These are phyloP conservation scores for Aramus guarauna DNA, from an alignment of 2,113 vertebrate species.

Conservation along the genomic window DNA sequence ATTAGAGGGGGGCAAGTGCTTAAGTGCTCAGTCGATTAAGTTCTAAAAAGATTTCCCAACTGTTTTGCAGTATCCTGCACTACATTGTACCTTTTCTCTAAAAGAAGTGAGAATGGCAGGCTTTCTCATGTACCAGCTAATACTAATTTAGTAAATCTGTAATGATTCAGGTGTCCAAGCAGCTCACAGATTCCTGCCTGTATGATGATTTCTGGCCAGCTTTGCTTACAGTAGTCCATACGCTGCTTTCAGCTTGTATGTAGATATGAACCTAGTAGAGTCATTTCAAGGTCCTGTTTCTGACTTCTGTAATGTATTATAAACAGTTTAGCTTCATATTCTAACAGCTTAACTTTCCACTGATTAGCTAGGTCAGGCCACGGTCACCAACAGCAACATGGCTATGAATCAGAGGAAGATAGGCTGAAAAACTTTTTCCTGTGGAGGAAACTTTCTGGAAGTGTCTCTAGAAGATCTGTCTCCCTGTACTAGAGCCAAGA, in stretches of 20 bases:
- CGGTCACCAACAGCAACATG: neutral
- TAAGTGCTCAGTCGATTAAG: neutral
- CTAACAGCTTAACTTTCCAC: neutral
- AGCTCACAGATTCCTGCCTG: neutral
- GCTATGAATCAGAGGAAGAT: neutral
- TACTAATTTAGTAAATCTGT: neutral
- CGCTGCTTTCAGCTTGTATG: neutral
- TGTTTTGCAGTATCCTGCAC: neutral
- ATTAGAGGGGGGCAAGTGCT: neutral
- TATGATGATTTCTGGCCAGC: neutral
- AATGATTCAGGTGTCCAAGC: neutral
- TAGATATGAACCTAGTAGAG: neutral
- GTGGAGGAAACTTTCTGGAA: neutral
- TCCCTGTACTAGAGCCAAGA: neutral
- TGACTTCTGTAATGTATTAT: neutral
- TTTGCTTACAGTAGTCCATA: neutral
- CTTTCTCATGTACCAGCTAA: neutral
- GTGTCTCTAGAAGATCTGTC: neutral
- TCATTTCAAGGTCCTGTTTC: neutral
- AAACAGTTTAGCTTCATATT: neutral
- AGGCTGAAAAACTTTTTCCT: neutral
- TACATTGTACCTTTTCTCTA: neutral
- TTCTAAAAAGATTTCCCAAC: neutral
- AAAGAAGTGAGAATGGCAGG: neutral
- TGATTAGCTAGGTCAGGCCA: neutral